Evolutionary conservation across 37 sponge, comb jelly and placozoan species (phyloP), one percentile per base, ranked within the genome.

Genomic region (Eunapius fragilis): DNA sequence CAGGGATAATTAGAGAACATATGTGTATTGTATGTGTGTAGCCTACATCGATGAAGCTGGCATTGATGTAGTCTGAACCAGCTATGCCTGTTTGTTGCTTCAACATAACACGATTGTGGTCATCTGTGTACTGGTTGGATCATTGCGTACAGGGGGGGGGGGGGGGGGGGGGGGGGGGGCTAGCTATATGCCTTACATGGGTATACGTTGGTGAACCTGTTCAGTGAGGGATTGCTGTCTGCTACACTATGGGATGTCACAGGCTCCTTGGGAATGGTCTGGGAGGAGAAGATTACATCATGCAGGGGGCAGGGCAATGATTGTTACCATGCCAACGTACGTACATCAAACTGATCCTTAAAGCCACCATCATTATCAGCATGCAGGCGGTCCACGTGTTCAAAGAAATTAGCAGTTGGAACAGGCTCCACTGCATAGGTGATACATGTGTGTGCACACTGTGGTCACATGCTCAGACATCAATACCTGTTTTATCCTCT

Each of bases 161-260:
- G n/a, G n/a, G n/a, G n/a, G n/a, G n/a, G n/a, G n/a, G n/a, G n/a
- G n/a, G n/a, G n/a, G n/a, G n/a, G n/a, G n/a, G n/a, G n/a, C n/a
- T 33, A 76, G 76, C 38, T 17, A 23, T 23, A 4, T 25, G 19
- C n/a, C 76, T 76, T 34, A 76, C 76, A 76, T 35, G 76, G 76
- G 27, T 35, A 35, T 25, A 76, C 37, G 45, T 76, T 33, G 76
- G 2, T 35, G 38, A 76, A 76, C 27, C 76, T 33, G 22, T 76
- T 76, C 31, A 27, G 76, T 34, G 2, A 1, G 2, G 32, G 32
- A 45, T 76, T 76, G 37, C 58, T 11, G 17, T 58, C 14, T 2
- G 58, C 58, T 17, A 58, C 58, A 58, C 58, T 17, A 11, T 58
- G 58, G 14, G 58, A 19, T 4, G 58, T 19, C 14, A 58, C 19